Conservation (phyloP, 2,113 vertebrate genomes). For the Hydropotes inermis region DNA sequence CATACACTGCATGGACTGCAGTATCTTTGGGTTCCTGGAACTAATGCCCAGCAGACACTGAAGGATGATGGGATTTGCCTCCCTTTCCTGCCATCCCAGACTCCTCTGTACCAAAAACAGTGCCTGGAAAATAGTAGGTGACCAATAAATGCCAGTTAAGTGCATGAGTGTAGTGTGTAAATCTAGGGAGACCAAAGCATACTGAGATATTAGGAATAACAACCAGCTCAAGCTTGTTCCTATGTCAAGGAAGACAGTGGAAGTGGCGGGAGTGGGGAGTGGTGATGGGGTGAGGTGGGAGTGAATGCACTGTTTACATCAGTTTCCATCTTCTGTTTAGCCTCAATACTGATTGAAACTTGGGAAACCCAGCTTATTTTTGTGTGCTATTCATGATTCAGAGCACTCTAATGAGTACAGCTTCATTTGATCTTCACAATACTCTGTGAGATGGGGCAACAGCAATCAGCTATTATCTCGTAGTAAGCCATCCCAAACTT, state of each 20-base stretch:
- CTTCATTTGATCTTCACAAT: not conserved
- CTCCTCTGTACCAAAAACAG: not conserved
- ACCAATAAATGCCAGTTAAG: not conserved
- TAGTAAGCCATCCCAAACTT: not conserved
- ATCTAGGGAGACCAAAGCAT: rapidly evolving
- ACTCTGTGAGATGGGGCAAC: not conserved
- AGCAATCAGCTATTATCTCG: not conserved
- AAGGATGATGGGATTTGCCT: not conserved
- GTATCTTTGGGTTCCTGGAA: not conserved
- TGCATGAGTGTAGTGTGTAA: rapidly evolving
- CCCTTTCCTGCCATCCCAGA: not conserved
- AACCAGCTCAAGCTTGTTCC: not conserved
- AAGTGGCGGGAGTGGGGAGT: not conserved
- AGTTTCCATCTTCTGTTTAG: not conserved
- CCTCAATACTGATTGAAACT: not conserved
- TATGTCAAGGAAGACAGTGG: not conserved
- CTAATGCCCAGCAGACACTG: not conserved
- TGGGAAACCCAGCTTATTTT: not conserved
- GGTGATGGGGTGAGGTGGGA: not conserved
- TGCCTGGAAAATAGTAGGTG: not conserved
- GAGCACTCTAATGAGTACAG: not conserved
- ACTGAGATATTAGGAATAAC: not conserved
- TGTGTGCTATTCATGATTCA: not conserved
- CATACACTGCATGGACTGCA: rapidly evolving
- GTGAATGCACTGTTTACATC: not conserved